Conservation (phyloP, 2,113 vertebrate genomes). For the Aspiorhynchus laticeps region DNA sequence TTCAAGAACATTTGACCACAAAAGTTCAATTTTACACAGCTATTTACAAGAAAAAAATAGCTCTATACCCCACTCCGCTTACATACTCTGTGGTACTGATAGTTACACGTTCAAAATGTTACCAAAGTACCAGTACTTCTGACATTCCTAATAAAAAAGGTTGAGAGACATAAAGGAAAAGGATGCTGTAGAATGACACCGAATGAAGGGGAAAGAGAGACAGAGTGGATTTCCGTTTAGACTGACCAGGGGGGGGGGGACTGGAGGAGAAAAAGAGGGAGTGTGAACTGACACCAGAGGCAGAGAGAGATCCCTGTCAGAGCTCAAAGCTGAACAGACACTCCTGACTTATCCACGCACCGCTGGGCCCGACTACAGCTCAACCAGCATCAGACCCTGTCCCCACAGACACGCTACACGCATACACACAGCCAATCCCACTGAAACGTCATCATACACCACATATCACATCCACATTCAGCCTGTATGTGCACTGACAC, state of each 20-base stretch:
- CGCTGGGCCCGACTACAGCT: slow-evolving; percentile 42
- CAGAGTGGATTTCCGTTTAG: slow-evolving; percentile 18
- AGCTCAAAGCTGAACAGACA: slow-evolving; percentile 47
- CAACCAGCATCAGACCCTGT: slow-evolving; percentile 33
- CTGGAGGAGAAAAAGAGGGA: slow-evolving; percentile 25
- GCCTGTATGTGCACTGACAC: slow-evolving; percentile 25
- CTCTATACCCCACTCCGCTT: not conserved
- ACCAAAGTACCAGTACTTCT: not conserved
- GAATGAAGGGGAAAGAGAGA: not conserved
- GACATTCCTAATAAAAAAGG: not conserved
- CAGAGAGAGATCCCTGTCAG: slow-evolving; percentile 44
- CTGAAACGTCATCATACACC: slow-evolving; percentile 20
- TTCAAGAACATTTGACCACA: not conserved
- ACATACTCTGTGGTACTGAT: not conserved
- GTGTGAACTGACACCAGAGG: slow-evolving; percentile 31
- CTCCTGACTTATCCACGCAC: slow-evolving; percentile 49
- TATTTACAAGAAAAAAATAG: not conserved
- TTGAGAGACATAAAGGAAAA: not conserved
- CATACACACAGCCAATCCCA: not conserved
- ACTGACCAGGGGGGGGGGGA: not conserved
- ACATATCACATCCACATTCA: slow-evolving; percentile 40
- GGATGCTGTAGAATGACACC: not conserved
- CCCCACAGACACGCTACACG: slow-evolving; percentile 14
- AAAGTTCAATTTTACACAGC: not conserved
- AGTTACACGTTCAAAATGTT: not conserved